Percentiles rank a stretch among this genome's conserved stretches.
Conservation (phyloP, 2,113 vertebrate genomes). For the Siniperca knerii region DNA sequence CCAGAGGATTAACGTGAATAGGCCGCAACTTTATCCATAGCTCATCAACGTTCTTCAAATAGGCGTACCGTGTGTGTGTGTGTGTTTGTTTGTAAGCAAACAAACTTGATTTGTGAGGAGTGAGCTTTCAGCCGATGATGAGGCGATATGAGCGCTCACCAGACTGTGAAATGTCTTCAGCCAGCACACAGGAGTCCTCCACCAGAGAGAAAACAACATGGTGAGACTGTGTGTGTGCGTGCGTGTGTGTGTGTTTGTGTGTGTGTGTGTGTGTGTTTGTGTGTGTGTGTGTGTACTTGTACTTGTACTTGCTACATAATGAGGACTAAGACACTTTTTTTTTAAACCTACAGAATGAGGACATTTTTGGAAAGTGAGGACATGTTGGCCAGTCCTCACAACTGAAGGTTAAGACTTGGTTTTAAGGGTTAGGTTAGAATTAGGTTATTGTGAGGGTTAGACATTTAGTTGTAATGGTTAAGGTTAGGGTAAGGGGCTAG, state of each 20-base stretch:
- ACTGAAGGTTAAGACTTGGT: no score
- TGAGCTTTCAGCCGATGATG: conserved; percentile 36
- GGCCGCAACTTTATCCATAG: background rate
- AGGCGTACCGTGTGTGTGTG: conserved; percentile 11
- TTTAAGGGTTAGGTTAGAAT: no score
- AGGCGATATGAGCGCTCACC: conserved; percentile 62
- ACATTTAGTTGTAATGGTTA: no score
- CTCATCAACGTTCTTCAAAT: conserved; percentile 5
- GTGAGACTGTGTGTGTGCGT: conserved; percentile 64
- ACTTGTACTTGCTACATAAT: no score
- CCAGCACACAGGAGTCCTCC: conserved; percentile 55
- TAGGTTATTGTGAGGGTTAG: no score
- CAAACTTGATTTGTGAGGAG: conserved; percentile 25
- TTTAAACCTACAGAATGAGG: no score
- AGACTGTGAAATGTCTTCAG: conserved; percentile 78
- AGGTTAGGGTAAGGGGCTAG: no score
- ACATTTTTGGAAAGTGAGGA: no score
- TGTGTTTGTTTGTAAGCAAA: conserved; percentile 7
- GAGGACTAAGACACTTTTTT: no score
- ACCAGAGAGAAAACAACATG: conserved; percentile 42
- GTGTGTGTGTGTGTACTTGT: background rate
- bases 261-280: conserved; percentile 20
- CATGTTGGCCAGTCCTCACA: no score
- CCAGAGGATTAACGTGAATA: conserved; percentile 6
- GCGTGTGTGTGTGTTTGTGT: conserved; percentile 27